Conservation (phyloP, 2,797 vertebrate species). For the Centroberyx gerrardi region DNA sequence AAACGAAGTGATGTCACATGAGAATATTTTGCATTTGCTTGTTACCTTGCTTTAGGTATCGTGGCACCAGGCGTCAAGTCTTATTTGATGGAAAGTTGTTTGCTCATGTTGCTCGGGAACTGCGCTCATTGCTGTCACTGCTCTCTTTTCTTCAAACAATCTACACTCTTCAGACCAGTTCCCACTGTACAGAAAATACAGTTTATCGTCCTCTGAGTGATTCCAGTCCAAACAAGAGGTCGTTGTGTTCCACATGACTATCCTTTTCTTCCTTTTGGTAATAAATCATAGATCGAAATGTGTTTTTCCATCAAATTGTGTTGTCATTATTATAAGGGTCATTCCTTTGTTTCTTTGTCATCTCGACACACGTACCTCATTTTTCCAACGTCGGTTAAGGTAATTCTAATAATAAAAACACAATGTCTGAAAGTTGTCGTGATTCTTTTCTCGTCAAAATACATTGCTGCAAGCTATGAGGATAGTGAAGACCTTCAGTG, state of each 20-base stretch:
- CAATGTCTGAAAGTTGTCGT: background rate
- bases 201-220: constrained; percentile 19
- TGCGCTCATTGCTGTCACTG: constrained; percentile 23
- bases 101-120: constrained; percentile 42
- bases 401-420: constrained; percentile 68
- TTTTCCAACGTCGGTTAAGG: constrained; percentile 72
- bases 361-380: constrained; percentile 73
- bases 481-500: no score
- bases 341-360: constrained; percentile 51
- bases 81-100: constrained; percentile 27
- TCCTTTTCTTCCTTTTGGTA: constrained; percentile 8
- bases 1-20: background rate
- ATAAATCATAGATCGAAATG: constrained; percentile 28
- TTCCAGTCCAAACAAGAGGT: constrained; percentile 22
- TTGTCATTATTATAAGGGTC: constrained; percentile 34
- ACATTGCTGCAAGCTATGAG: no score
- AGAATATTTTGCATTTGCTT: constrained; percentile 7
- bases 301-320: constrained; percentile 26
- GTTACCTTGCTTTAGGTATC: background rate
- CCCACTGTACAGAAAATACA: constrained; percentile 14
- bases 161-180: constrained; percentile 32
- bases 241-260: constrained; percentile 19
- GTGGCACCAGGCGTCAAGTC: background rate
- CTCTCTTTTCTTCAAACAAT: constrained; percentile 2
- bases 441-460: no score